Evolutionary conservation across 2,888 invertebrate genomes (phyloP), one percentile per base, ranked within the genome.

Genomic region (Drosophila peninsularis): DNA sequence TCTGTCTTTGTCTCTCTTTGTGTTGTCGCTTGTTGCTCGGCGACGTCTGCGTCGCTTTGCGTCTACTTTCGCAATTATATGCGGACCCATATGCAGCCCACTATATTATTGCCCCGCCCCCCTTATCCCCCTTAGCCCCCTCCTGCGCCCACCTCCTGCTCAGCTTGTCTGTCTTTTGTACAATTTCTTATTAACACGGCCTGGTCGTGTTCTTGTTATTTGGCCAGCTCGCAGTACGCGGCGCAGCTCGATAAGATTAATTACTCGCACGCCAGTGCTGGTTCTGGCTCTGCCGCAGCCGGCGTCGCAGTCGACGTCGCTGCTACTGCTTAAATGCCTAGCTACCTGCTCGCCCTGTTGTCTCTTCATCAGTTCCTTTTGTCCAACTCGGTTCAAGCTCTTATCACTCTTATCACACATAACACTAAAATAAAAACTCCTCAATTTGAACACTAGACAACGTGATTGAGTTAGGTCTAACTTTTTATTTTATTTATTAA

Each of bases 101-200:
- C 62, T 58, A 39, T 36, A 17, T 11, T 10, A 21, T 17, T 6
- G 21, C 7, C 34, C 30, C 54, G 6, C 24, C 41, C 24, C 41
- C 36, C 13, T 27, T 27, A 27, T 5, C 36, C 9, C 19, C 11
- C 37, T 24, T 24, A 9, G 17, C 7, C 37, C 13, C 13, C 21
- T 45, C 27, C 17, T 5, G 1, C 7, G 36, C 3, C 41, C 36
- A 9, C 9, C n/a, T 1, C 37, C 17, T 19, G 2, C 24, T 3
- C 10, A 10, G 5, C 57, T 42, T 39, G 41, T 41, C 39, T 64
- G 66, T 71, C 56, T 77, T 72, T 84, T 61, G 66, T 68, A 70
- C 88, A 84, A 88, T 65, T 69, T 81, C 58, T 79, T 85, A 72
- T 83, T 88, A 83, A 88, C 80, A 82, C 61, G 64, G 57, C 49